Conservation (phyloP, 2,888 invertebrate genomes). For the Agrotis exclamationis region DNA sequence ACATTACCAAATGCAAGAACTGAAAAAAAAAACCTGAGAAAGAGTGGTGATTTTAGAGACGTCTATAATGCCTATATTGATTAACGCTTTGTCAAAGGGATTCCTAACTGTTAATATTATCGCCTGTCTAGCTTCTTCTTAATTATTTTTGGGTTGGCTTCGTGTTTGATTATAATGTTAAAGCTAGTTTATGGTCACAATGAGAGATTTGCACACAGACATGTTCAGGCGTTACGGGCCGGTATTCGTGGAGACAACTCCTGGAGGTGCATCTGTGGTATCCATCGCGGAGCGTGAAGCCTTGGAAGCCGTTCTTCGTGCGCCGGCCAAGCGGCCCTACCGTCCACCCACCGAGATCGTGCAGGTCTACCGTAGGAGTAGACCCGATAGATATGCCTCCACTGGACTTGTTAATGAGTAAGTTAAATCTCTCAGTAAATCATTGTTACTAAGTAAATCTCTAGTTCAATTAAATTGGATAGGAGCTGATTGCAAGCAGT, state of each 20-base stretch:
- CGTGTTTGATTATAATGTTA: slow-evolving; percentile 23
- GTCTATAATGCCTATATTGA: background rate
- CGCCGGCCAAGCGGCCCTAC: slow-evolving; percentile 94
- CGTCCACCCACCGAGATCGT: slow-evolving; percentile 96
- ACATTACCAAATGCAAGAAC: too few species aligned
- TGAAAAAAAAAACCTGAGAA: background rate
- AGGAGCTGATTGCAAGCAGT: background rate
- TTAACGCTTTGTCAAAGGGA: background rate
- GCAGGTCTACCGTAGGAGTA: slow-evolving; percentile 93
- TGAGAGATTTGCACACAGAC: slow-evolving; percentile 90
- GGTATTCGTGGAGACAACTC: slow-evolving; percentile 95
- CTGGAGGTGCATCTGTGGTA: slow-evolving; percentile 93
- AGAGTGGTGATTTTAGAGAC: background rate
- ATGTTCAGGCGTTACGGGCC: slow-evolving; percentile 94
- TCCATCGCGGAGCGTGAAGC: slow-evolving; percentile 94
- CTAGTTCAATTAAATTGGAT: background rate
- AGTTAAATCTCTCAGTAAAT: slow-evolving; percentile 78
- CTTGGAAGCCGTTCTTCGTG: slow-evolving; percentile 94
- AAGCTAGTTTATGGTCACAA: slow-evolving; percentile 74
- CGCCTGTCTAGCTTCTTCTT: too few species aligned
- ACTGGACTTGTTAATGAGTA: slow-evolving; percentile 96
- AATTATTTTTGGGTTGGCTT: too few species aligned
- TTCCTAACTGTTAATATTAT: background rate
- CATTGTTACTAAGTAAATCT: slow-evolving; percentile 87
- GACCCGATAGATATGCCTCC: slow-evolving; percentile 95